Percentiles rank a stretch among this genome's conserved stretches.
These are phyloP conservation scores for Siniperca knerii DNA, from an alignment of 2,113 vertebrate genomes.

Conservation along the genomic window DNA sequence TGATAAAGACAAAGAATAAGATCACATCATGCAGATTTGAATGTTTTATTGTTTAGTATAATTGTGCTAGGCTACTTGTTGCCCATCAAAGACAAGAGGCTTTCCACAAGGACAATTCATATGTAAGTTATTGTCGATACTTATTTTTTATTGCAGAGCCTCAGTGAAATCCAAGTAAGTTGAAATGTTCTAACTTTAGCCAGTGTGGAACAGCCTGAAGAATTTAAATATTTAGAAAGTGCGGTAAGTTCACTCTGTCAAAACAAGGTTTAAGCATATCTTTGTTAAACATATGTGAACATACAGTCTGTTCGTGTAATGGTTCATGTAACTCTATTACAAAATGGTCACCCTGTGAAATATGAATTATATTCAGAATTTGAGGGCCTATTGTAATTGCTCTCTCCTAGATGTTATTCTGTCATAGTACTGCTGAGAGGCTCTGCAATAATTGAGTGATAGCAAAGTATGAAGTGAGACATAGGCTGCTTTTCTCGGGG, in stretches of 20 bases:
- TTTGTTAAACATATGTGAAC: not conserved
- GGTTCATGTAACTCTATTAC: not conserved
- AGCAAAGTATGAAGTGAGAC: slow-evolving; percentile 33
- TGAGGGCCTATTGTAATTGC: not conserved
- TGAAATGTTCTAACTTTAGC: not conserved
- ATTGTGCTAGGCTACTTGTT: slow-evolving; percentile 1
- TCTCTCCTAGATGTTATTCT: not conserved
- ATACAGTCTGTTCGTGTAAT: not conserved
- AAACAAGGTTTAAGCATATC: not conserved
- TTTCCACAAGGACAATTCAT: not conserved
- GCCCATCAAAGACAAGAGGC: slow-evolving; percentile 24
- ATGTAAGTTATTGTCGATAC: not conserved
- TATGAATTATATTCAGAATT: not conserved
- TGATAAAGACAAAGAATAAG: slow-evolving; percentile 46
- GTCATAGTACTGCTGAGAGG: slow-evolving; percentile 12
- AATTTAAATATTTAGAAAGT: not conserved
- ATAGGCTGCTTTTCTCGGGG: slow-evolving; percentile 20
- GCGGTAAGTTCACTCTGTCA: not conserved
- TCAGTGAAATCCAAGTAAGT: slow-evolving; percentile 13
- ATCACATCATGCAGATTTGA: slow-evolving; percentile 26
- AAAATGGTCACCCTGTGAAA: not conserved
- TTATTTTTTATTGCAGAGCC: not conserved
- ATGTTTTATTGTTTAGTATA: slow-evolving; percentile 47
- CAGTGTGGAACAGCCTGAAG: not conserved
- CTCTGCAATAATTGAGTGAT: slow-evolving; percentile 21